Conservation (phyloP, 2,888 invertebrate species). For the Adelognathus sp. region DNA sequence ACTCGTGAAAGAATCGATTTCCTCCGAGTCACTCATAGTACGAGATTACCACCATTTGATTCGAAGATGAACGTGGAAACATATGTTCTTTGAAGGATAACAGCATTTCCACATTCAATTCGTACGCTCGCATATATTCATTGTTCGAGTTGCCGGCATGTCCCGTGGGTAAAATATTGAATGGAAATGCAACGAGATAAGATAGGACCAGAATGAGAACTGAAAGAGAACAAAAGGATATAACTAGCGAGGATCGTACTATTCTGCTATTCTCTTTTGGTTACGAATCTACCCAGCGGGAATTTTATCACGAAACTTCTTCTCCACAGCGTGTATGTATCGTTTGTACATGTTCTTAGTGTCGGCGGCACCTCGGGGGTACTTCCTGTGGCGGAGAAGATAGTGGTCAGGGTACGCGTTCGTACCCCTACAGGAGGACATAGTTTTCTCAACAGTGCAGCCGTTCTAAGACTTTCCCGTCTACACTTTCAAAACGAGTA, state of each 20-base stretch:
- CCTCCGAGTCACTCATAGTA: too few relatives aligned
- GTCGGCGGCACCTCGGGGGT: slow-evolving; percentile 42
- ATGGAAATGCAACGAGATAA: not conserved
- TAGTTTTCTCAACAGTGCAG: too few relatives aligned
- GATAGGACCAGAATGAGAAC: not conserved
- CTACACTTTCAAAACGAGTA: too few relatives aligned
- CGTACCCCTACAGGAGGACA: not conserved
- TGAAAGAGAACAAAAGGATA: slow-evolving; percentile 15
- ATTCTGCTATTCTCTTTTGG: slow-evolving; percentile 42
- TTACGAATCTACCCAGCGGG: slow-evolving; percentile 43
- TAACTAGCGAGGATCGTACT: slow-evolving; percentile 43
- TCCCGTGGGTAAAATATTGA: slow-evolving; percentile 22
- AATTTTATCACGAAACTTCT: slow-evolving; percentile 67
- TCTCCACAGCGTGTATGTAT: slow-evolving; percentile 14
- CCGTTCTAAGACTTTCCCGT: too few relatives aligned
- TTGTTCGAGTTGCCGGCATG: not conserved
- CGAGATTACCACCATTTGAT: not conserved
- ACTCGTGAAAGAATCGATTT: too few relatives aligned
- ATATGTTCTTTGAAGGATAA: not conserved
- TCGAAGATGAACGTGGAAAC: not conserved
- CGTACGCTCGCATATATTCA: not conserved
- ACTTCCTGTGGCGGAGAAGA: slow-evolving; percentile 40
- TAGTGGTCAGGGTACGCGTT: not conserved
- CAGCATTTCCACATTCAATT: not conserved
- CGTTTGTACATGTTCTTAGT: slow-evolving; percentile 50